Percentiles rank a stretch among this genome's conserved stretches.
Evolutionary conservation across 1,140 invertebrate species (phyloP).

Genomic region (Papilio dardanus): DNA sequence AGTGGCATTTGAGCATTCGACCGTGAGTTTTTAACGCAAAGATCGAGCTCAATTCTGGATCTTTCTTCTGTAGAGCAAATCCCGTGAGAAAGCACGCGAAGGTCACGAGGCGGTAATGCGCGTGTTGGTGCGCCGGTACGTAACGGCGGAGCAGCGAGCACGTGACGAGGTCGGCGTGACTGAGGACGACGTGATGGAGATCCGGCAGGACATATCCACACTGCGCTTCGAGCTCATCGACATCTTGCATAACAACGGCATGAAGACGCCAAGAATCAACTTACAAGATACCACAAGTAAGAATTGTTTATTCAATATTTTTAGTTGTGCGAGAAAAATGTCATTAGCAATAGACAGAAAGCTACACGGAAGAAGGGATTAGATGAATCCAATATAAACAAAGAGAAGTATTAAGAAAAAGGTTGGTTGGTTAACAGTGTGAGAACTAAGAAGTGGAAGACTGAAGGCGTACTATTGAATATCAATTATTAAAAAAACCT

Average conservation of each 20-base stretch:
- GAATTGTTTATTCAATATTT: slow-evolving; percentile 29
- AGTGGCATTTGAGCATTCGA: too few relatives aligned
- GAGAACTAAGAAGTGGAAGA: too few relatives aligned
- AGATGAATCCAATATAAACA: too few relatives aligned
- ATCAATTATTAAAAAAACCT: too few relatives aligned
- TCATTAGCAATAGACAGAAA: too few relatives aligned
- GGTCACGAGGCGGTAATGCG: slow-evolving; percentile 91
- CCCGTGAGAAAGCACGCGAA: slow-evolving; percentile 85
- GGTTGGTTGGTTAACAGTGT: too few relatives aligned
- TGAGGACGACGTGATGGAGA: slow-evolving; percentile 98
- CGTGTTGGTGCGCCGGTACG: slow-evolving; percentile 90
- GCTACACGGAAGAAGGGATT: too few relatives aligned
- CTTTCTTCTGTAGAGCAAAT: slow-evolving; percentile 85
- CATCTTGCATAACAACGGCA: slow-evolving; percentile 91
- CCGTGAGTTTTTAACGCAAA: too few relatives aligned
- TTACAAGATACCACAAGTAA: slow-evolving; percentile 84
- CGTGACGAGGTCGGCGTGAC: slow-evolving; percentile 93
- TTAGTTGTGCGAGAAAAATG: background rate
- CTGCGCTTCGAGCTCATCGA: slow-evolving; percentile 94
- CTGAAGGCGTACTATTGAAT: too few relatives aligned
- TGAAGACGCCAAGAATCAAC: slow-evolving; percentile 89
- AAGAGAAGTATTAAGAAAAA: too few relatives aligned
- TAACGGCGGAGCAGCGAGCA: slow-evolving; percentile 92
- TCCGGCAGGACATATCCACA: slow-evolving; percentile 95
- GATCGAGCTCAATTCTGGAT: too few relatives aligned